Base-by-base conservation (phyloP, 1,140 invertebrate species). In the Magallana angulata region DNA sequence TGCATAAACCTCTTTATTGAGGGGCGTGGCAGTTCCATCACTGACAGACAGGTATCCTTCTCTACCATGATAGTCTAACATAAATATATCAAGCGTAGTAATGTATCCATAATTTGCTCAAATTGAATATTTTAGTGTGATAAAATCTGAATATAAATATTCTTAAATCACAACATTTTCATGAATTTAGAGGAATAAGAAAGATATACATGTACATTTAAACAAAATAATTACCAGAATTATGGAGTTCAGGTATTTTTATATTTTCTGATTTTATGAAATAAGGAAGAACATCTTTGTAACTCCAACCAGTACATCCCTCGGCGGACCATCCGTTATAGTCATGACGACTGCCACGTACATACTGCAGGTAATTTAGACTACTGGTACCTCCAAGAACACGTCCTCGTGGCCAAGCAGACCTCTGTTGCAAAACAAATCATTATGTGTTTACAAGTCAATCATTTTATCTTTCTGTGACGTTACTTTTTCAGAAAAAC, bases 311-410 rank as follows among this genome's bases (percentile, higher is more conserved):
- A 0, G 96, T 96, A 92, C 98, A 98, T 0, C 98, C 98, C n/a
- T 97, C 93, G 0, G 96, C 94, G 92, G 98, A 97, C 98, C 98
- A 99, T 4, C 95, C 95, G 91, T 99, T 97, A 93, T 99, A 99
- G 93, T 99, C 98, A 87, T 96, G 96, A 89, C 96, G 96, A 92
- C 98, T 99, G 0, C 98, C 98, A 18, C 98, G 95, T 0, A 99
- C 95, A 92, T 99, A 99, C 0, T 98, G 95, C 98, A 99, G 99
- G 93, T 98, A 98, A 93, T 99, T 99, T 0, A 99, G 95, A 0
- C 98, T 97, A 8, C 97, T 98, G 0, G 97, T 97, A 0, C 98
- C 98, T 0, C 98, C 98, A 4, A 93, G 71, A n/a, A 90, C 90
- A 59, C 88, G 89, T 18, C 95, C 94, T 56, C 86, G 18, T 48